Evolutionary conservation across 2,888 invertebrate species (phyloP).

Genomic region (Protodeltote pygarga): DNA sequence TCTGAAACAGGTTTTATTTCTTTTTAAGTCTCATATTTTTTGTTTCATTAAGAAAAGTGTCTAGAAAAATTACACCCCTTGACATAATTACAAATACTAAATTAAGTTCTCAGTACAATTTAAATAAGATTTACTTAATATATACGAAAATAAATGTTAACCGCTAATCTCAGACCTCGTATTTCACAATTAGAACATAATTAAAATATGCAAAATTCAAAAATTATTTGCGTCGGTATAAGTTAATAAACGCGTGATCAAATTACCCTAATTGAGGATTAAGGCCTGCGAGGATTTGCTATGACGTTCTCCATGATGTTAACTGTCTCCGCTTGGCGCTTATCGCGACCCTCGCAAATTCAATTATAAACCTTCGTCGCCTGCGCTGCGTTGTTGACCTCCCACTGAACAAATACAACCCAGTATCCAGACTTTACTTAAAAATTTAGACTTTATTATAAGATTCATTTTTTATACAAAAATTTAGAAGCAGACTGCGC

Average conservation of each 20-base stretch:
- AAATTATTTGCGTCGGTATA: slow-evolving; percentile 37
- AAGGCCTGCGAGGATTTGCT: slow-evolving; percentile 61
- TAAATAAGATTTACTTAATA: too few relatives aligned
- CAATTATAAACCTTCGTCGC: slow-evolving; percentile 70
- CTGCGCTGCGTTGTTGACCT: slow-evolving; percentile 47
- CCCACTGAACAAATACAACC: slow-evolving; percentile 50
- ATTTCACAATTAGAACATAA: slow-evolving; percentile 11
- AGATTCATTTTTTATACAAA: too few relatives aligned
- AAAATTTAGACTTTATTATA: slow-evolving; percentile 50
- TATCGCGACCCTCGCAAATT: slow-evolving; percentile 72
- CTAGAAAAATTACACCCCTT: too few relatives aligned
- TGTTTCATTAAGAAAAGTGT: too few relatives aligned
- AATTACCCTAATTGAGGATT: slow-evolving; percentile 70
- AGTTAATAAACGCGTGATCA: slow-evolving; percentile 59
- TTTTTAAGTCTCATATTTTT: too few relatives aligned
- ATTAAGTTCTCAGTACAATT: too few relatives aligned
- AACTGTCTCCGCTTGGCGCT: slow-evolving; percentile 65
- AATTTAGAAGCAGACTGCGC: too few relatives aligned
- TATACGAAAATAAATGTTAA: too few relatives aligned
- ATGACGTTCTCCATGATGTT: slow-evolving; percentile 62
- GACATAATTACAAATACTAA: too few relatives aligned
- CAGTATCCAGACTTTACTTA: slow-evolving; percentile 33
- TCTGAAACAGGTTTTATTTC: too few relatives aligned
- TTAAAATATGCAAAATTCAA: slow-evolving; percentile 23
- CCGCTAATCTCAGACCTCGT: too few relatives aligned